phyloP scores from a whole-genome alignment of 1,140 invertebrate genomes.

The Drosophila rufa region DNA sequence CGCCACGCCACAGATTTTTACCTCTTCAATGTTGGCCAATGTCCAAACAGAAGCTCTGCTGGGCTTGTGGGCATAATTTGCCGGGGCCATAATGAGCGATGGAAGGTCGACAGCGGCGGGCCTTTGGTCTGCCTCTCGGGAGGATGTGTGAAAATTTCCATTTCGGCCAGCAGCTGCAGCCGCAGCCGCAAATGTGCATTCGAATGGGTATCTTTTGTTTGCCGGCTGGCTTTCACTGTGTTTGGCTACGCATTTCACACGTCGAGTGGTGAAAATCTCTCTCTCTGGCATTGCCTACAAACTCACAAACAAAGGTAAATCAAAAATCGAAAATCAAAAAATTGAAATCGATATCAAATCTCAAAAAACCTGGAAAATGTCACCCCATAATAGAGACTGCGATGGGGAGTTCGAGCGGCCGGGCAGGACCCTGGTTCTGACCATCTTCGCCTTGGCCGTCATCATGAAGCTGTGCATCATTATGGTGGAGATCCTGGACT shows the following conservation, averaged over 20 bases:
- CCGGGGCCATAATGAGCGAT: conserved; percentile 14
- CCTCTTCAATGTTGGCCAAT: conserved; percentile 30
- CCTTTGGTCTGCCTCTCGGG: conserved; percentile 11
- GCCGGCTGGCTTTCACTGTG: conserved; percentile 40
- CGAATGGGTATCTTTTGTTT: conserved; percentile 42
- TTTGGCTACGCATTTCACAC: conserved; percentile 54
- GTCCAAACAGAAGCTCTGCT: conserved; percentile 37
- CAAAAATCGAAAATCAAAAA: neutral
- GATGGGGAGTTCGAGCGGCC: conserved; percentile 3
- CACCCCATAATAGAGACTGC: neutral
- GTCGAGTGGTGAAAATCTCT: conserved; percentile 34
- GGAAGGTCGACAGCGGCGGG: neutral
- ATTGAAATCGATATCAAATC: neutral
- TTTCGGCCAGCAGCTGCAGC: conserved; percentile 11
- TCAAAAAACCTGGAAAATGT: conserved; percentile 7
- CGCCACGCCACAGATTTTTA: conserved; percentile 24
- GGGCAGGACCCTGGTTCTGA: conserved; percentile 46
- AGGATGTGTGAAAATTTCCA: conserved; percentile 50
- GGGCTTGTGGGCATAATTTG: conserved; percentile 35
- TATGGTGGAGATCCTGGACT: conserved; percentile 48
- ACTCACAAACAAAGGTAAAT: conserved; percentile 27
- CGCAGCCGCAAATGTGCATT: conserved; percentile 27
- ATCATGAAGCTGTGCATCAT: conserved; percentile 56
- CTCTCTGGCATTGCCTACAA: conserved; percentile 16
- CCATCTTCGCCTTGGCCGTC: conserved; percentile 51